Evolutionary conservation across 2,113 vertebrate genomes (phyloP), one percentile per base, ranked within the genome.

Genomic region (Naja naja): DNA sequence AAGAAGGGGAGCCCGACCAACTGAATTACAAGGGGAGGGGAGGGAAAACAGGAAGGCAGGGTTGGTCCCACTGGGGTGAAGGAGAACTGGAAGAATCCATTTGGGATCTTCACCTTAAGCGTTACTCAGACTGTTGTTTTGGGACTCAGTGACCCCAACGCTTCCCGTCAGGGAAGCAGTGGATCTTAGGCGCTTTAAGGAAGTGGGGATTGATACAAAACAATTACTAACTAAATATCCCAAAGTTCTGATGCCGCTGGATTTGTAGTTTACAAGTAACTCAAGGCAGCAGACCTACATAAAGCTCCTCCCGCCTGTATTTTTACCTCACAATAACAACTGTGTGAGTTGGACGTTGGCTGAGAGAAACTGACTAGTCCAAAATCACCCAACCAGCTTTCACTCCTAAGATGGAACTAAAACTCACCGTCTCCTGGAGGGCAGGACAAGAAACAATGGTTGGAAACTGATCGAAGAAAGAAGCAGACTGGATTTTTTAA

Each of bases 1-100:
- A 91, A 93, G 94, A 95, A 9, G 93, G 92, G 85, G 60, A 94
- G 81, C 56, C 60, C 12, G 91, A 91, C 89, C 94, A 96, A 90
- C n/a, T 54, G 74, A 95, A 90, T 43, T 89, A 49, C 90, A 94
- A 95, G 91, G 93, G 56, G 90, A 92, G 8, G 22, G 22, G 23
- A 1, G 30, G 18, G 49, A 93, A 86, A 56, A 0, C 7, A 89
- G 92, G 81, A 90, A 93, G 91, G 93, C 88, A 18, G 92, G 47
- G 0, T 12, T 93, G 91, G 94, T 88, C 3, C 0, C 91, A 55
- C 39, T 0, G 27, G 0, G 49, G 2, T 10, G 2, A 69, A 53
- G 0, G 55, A 89, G 86, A 53, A 20, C 0, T 0, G 0, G 85
- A 4, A 54, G 54, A 0, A 0, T 74, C 0, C 0, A 54, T 64